Evolutionary conservation across 1,140 invertebrate species (phyloP).

Genomic region (Ectropis grisescens): DNA sequence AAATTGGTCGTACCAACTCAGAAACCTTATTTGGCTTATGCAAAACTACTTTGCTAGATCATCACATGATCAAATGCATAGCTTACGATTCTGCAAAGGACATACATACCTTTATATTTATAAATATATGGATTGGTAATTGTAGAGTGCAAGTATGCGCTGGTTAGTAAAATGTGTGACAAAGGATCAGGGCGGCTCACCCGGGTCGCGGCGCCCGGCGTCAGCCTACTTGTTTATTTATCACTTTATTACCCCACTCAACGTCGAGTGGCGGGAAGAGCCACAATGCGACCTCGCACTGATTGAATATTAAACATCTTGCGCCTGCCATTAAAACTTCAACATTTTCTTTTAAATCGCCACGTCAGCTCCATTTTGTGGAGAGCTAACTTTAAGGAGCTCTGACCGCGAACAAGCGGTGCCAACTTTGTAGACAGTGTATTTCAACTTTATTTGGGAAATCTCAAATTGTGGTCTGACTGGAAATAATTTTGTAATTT

Average conservation of each 20-base stretch:
- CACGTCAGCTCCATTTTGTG: background rate
- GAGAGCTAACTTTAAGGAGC: background rate
- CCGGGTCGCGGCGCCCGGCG: slow-evolving; percentile 8
- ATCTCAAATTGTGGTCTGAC: background rate
- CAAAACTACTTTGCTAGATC: too few species aligned
- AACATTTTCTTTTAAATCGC: background rate
- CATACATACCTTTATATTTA: too few species aligned
- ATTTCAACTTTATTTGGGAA: background rate
- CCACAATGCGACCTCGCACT: slow-evolving; percentile 31
- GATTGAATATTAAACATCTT: slow-evolving; percentile 36
- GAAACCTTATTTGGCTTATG: too few species aligned
- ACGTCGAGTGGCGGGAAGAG: slow-evolving; percentile 23
- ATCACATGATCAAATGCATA: too few species aligned
- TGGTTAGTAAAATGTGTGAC: too few species aligned
- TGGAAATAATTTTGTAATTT: background rate
- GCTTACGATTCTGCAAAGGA: too few species aligned
- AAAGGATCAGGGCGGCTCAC: too few species aligned
- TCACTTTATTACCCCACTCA: slow-evolving; percentile 37
- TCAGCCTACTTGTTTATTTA: slow-evolving; percentile 35
- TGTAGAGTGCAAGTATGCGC: too few species aligned
- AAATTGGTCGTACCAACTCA: too few species aligned
- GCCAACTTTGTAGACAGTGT: background rate
- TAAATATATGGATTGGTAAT: too few species aligned
- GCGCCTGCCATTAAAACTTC: slow-evolving; percentile 2
- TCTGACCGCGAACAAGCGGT: background rate